Conservation (phyloP, 2,797 vertebrate genomes). For the Spinus pinus region DNA sequence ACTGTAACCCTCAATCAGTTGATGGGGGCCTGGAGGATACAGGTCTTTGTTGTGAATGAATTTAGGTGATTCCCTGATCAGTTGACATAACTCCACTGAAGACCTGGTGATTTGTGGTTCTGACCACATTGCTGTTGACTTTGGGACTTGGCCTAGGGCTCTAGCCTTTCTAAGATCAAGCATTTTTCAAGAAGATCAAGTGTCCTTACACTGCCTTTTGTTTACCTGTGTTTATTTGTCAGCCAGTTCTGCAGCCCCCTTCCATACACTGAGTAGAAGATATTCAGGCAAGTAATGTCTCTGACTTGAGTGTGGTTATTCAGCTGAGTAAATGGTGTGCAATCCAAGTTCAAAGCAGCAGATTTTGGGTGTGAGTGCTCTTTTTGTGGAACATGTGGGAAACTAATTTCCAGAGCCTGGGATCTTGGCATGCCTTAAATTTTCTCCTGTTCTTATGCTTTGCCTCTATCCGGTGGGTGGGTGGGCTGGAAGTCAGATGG, state of each 20-base stretch:
- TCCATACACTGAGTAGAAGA: accelerated
- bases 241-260: neutral
- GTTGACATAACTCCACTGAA: neutral
- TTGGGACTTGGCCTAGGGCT: neutral
- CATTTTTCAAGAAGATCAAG: neutral
- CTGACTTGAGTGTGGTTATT: neutral
- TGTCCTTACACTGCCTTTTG: neutral
- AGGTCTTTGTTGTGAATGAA: neutral
- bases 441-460: neutral
- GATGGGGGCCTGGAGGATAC: neutral
- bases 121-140: neutral
- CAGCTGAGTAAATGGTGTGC: neutral
- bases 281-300: neutral
- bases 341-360: neutral
- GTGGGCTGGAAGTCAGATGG: constrained; percentile 9
- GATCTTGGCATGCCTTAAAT: constrained; percentile 18
- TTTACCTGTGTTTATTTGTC: neutral
- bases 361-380: neutral
- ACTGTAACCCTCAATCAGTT: neutral
- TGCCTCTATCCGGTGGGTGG: neutral
- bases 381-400: neutral
- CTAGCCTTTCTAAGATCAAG: neutral
- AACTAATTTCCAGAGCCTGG: neutral
- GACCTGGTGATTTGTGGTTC: neutral
- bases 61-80: neutral